Conservation (phyloP, 2,797 vertebrate genomes). For the Geotrypetes seraphini region DNA sequence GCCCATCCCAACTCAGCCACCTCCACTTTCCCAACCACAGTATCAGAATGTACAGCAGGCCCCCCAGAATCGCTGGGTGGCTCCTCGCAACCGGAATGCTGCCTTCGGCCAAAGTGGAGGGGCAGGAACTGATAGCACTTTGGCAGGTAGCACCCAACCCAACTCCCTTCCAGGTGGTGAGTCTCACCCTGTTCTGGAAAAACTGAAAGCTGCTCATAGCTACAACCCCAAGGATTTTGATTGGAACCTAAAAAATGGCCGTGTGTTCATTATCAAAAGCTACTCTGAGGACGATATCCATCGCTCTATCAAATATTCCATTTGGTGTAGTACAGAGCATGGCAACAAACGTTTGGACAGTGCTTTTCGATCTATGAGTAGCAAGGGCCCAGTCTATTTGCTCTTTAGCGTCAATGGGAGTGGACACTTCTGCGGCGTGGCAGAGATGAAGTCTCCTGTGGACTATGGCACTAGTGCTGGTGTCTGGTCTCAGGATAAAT, state of each 20-base stretch:
- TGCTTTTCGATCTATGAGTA: conserved; percentile 76
- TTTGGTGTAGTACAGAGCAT: conserved; percentile 97
- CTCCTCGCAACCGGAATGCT: conserved; percentile 78
- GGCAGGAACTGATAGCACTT: conserved; percentile 45
- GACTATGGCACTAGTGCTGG: conserved; percentile 93
- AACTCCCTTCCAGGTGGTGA: conserved; percentile 46
- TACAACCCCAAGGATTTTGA: conserved; percentile 94
- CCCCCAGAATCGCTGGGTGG: conserved; percentile 83
- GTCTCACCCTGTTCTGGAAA: conserved; percentile 85
- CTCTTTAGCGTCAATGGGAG: conserved; percentile 93
- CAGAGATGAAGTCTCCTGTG: conserved; percentile 92
- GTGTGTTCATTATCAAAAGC: conserved; percentile 95
- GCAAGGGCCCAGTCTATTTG: conserved; percentile 81
- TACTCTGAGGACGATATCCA: conserved; percentile 97
- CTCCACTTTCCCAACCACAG: conserved; percentile 60
- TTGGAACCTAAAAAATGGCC: conserved; percentile 86
- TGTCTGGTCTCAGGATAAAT: conserved; percentile 97
- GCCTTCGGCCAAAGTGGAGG: conserved; percentile 71
- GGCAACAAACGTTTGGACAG: conserved; percentile 92
- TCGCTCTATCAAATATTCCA: conserved; percentile 98
- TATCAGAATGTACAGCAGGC: conserved; percentile 61
- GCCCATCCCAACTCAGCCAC: conserved; percentile 67
- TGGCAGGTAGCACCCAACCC: conserved; percentile 45
- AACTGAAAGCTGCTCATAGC: conserved; percentile 83
- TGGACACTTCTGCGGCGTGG: conserved; percentile 90